Percentiles rank a stretch among this genome's conserved stretches.
Evolutionary conservation across 2,113 vertebrate species (phyloP).

Genomic region (Morone saxatilis): DNA sequence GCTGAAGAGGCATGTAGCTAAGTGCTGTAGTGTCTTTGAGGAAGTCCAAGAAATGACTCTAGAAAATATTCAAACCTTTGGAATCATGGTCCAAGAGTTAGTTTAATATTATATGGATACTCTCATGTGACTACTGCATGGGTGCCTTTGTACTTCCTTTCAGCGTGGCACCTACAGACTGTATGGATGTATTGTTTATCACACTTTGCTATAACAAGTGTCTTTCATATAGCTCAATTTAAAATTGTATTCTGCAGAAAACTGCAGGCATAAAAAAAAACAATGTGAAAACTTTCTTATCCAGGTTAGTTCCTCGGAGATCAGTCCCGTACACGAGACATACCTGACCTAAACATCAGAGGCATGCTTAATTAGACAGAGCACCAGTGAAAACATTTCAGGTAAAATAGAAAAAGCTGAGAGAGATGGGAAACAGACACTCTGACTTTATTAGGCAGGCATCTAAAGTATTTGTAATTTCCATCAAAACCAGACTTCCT

Average conservation of each 20-base stretch:
- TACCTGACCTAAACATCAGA: slow-evolving; percentile 15
- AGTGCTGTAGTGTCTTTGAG: not conserved
- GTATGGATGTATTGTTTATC: not conserved
- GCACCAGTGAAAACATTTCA: slow-evolving; percentile 17
- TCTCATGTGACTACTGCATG: not conserved
- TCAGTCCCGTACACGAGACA: not conserved
- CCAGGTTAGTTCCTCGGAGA: not conserved
- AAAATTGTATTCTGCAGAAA: not conserved
- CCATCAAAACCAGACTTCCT: slow-evolving; percentile 18
- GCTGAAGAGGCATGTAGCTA: not conserved
- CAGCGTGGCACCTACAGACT: slow-evolving; percentile 1
- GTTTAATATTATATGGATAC: not conserved
- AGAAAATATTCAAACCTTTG: not conserved
- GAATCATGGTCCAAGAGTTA: not conserved
- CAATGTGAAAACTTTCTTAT: not conserved
- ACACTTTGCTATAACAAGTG: not conserved
- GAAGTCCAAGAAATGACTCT: not conserved
- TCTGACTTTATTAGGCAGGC: slow-evolving; percentile 25
- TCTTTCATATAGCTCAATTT: not conserved
- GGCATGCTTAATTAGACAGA: not conserved
- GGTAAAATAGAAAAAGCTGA: slow-evolving; percentile 17
- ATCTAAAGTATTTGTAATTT: slow-evolving; percentile 43
- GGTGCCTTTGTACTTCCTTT: slow-evolving; percentile 7
- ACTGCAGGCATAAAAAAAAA: not conserved
- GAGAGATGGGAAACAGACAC: slow-evolving; percentile 32